Base-by-base conservation (phyloP, 1,140 invertebrate genomes). In the Formica selysi region DNA sequence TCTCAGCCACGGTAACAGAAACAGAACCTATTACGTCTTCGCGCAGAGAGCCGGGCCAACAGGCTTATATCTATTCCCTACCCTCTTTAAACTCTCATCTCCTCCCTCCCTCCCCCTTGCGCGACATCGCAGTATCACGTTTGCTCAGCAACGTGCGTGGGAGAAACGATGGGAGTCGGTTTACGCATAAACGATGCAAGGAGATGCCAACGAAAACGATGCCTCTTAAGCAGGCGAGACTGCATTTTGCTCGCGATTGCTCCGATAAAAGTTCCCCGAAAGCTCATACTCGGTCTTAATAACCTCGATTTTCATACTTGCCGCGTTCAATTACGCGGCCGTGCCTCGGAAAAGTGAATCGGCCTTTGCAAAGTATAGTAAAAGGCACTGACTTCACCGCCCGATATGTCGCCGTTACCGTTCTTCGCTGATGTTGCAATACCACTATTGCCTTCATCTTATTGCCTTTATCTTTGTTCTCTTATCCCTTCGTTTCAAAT, bases 11-110 rank as follows among this genome's bases (percentile, higher is more conserved):
- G 86, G 48, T 71, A 83, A 26, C 79, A 91, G 85, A 65, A 92
- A 91, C 87, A 89, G 90, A 93, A 87, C 62, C 87, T 80, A 93
- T 93, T 92, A 92, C 87, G 87, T 89, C 89, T 90, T 86, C 73
- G 90, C 78, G 88, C 85, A 86, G 54, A 86, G 54, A 83, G 68
- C 54, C 70, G 73, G 70, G 29, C 71, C 87, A 87, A 90, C 89
- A 87, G 91, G 90, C 86, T 90, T 90, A 86, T 64, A 84, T 59
- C 48, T 62, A 44, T 13, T 48, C 51, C 68, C 6, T 41, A 62
- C 8, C 51, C 48, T 29, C 54, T 48, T 26, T 84, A 51, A 51
- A 51, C 16, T 51, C 16, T 16, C 38, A 22, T 11, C 38, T 32
- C 57, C 32, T 22, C 38, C n/a, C 32, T 26, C 19, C 4, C 11